A percentile compares a stretch with the other conserved stretches of the same genome.
Evolutionary conservation across 1,140 invertebrate genomes (phyloP).

Genomic region (Gryllus bimaculatus): DNA sequence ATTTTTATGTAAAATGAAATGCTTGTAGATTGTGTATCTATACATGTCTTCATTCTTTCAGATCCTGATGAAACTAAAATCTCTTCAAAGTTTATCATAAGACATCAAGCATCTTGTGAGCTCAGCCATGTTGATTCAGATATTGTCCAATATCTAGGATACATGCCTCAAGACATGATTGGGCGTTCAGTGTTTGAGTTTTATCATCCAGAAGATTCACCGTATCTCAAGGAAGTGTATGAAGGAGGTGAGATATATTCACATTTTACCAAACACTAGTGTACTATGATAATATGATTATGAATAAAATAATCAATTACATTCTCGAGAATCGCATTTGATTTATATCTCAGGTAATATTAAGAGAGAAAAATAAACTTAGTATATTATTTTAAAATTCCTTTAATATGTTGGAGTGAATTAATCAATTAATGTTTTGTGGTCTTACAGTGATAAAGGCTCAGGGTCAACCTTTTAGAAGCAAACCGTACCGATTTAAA

Average conservation of each 20-base stretch:
- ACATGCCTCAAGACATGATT: conserved; percentile 78
- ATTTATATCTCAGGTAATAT: neutral
- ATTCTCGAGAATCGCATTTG: neutral
- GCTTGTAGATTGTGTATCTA: neutral
- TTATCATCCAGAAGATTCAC: conserved; percentile 79
- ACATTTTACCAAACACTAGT: neutral
- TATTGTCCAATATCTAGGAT: conserved; percentile 72
- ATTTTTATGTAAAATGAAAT: neutral
- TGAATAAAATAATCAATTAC: too few relatives aligned
- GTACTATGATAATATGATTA: too few relatives aligned
- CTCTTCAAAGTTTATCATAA: conserved; percentile 56
- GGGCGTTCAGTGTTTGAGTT: conserved; percentile 73
- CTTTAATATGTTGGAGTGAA: too few relatives aligned
- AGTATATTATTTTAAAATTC: too few relatives aligned
- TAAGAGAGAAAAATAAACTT: too few relatives aligned
- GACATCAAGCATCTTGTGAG: conserved; percentile 62
- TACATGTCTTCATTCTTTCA: conserved; percentile 27
- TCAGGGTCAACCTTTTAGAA: conserved; percentile 51
- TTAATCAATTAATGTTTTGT: neutral
- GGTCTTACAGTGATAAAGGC: conserved; percentile 42
- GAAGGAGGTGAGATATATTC: conserved; percentile 53
- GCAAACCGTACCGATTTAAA: conserved; percentile 68
- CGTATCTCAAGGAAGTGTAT: conserved; percentile 70
- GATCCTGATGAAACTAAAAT: conserved; percentile 51
- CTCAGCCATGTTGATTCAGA: conserved; percentile 67